Evolutionary conservation across 2,888 invertebrate species (phyloP), one percentile per base, ranked within the genome.

Genomic region (Pollenia amentaria): DNA sequence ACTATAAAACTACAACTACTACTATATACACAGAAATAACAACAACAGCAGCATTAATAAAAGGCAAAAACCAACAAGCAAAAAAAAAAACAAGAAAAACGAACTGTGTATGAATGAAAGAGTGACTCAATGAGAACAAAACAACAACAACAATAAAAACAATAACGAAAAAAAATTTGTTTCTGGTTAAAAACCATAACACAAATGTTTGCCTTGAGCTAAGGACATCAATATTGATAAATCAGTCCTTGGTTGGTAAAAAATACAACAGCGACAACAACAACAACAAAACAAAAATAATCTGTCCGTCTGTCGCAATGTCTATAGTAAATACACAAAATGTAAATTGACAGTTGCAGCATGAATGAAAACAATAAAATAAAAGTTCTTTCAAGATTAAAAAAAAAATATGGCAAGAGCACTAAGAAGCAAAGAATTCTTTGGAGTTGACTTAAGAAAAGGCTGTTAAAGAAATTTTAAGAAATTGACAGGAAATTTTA

Each of bases 211-310:
- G 86, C 86, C 86, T 87, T 83, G 86, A 79, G 86, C 83, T 83
- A 76, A 84, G 84, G 80, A 80, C 84, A 87, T 87, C 84, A 84
- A 87, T 87, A 87, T 87, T 87, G 87, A 87, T 87, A 87, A 87
- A 83, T 87, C 86, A 83, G 87, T 84, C 84, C 84, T 84, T 87
- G 83, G 83, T 55, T 73, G 53, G 51, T 69, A 44, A 64, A 55
- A 65, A 62, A n/a, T 44, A 75, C 9, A 69, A 44, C 38, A 69
- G n/a, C 44, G 42, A 72, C 60, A 16, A 48, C 46, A 57, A 4
- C 7, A 60, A 18, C 55, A 64, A 72, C 60, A 40, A 69, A 72
- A 21, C 14, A 81, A 46, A 48, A 73, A 12, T 42, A 44, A 67
- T 21, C 3, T 16, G 55, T n/a, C 21, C 21, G n/a, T 21, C 55